Evolutionary conservation across 2,113 vertebrate genomes (phyloP), one percentile per base, ranked within the genome.

Genomic region (human): DNA sequence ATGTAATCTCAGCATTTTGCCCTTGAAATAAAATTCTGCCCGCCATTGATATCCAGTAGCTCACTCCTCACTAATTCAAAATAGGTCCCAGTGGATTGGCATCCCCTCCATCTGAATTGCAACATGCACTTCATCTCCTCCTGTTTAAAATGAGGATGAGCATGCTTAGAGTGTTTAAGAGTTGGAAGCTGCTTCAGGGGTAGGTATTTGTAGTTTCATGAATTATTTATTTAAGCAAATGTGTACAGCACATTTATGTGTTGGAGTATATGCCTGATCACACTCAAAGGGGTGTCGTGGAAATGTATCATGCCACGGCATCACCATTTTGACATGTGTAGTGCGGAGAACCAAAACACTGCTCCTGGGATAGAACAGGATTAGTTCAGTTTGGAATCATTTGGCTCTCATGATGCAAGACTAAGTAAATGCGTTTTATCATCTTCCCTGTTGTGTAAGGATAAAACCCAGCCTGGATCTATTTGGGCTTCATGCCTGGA

Each of bases 141-240:
- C 81, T 89, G 55, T 64, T 92, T 92, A 55, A 95, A 92, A 97
- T 91, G 94, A 93, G 94, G 30, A 82, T 25, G 76, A 94, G 55
- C 61, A 10, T 12, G 64, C 90, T 88, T 83, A 0, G 8, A 32
- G 92, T 83, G 61, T 59, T 95, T 94, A 89, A 89, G 97, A 85
- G 85, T 90, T 97, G 75, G 93, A 85, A 80, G 64, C 87, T 52
- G 93, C 93, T 98, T 90, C 94, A 52, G 97, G 89, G 93, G 48
- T 93, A 93, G 96, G 93, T 96, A 83, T 96, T 94, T 96, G 93
- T 95, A 72, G 52, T 93, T 85, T 89, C 95, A 96, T 98, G 97
- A 97, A 97, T 98, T 97, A 97, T 97, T 97, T 96, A 97, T 97
- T 80, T 97, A 96, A 90, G 89, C 93, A 96, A 97, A 97, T 94